These are phyloP conservation scores for Bothrops jararaca DNA, from an alignment of 2,113 vertebrate genomes.

Conservation along the genomic window DNA sequence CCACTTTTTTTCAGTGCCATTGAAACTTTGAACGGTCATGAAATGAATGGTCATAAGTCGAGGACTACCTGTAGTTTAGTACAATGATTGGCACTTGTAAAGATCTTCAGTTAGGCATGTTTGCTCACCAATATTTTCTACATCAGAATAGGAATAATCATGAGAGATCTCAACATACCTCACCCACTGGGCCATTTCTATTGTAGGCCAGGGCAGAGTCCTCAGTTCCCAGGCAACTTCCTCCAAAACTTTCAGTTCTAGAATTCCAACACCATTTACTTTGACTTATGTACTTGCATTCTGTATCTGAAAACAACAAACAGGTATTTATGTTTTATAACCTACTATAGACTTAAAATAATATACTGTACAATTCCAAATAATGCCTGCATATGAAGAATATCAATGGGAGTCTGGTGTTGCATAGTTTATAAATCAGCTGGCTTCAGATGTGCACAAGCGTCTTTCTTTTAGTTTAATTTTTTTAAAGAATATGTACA, in stretches of 20 bases:
- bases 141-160: neutral
- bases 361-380: too few species aligned
- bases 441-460: too few species aligned
- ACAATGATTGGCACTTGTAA: neutral
- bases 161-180: neutral
- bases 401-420: neutral
- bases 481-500: too few species aligned
- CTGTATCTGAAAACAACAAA: slow-evolving; percentile 40
- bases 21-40: too few species aligned
- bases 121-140: neutral
- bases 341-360: too few species aligned
- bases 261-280: slow-evolving; percentile 62
- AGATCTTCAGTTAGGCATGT: neutral
- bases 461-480: too few species aligned
- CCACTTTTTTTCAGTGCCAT: too few species aligned
- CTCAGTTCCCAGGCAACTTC: slow-evolving; percentile 39
- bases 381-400: neutral
- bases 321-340: too few species aligned
- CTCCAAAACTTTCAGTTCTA: slow-evolving; percentile 44
- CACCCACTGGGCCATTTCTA: neutral
- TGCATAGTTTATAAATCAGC: neutral
- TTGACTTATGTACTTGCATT: slow-evolving; percentile 45
- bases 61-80: neutral
- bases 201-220: slow-evolving; percentile 49
- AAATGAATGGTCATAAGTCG: too few species aligned